phyloP scores from a whole-genome alignment of 2,888 invertebrate genomes.

The Pyrgus malvae region DNA sequence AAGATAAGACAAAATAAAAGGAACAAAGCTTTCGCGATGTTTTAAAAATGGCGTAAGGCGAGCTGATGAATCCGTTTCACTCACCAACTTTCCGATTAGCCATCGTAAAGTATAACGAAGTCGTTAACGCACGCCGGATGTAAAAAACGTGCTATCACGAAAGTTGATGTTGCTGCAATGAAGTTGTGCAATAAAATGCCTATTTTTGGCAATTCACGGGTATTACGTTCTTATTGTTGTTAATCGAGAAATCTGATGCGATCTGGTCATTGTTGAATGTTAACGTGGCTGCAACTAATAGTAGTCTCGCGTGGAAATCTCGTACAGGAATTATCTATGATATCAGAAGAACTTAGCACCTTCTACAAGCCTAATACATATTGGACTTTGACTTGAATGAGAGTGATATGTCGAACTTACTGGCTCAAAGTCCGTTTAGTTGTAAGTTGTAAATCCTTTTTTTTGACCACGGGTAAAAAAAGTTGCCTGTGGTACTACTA shows the following conservation, averaged over 20 bases:
- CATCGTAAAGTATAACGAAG: slow-evolving; percentile 18
- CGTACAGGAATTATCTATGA: no score
- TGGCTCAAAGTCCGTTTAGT: no score
- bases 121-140: background rate
- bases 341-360: no score
- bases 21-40: background rate
- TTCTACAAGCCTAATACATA: no score
- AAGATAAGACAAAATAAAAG: background rate
- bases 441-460: no score
- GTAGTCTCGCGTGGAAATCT: no score
- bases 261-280: slow-evolving; percentile 32
- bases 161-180: background rate
- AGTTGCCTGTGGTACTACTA: no score
- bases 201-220: slow-evolving; percentile 29
- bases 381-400: no score
- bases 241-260: slow-evolving; percentile 34
- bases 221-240: slow-evolving; percentile 33
- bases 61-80: slow-evolving; percentile 7
- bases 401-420: no score
- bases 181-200: slow-evolving; percentile 24
- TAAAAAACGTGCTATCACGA: slow-evolving; percentile 8
- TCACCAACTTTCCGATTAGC: slow-evolving; percentile 16
- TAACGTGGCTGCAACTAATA: slow-evolving; percentile 39
- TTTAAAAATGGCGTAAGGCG: background rate
- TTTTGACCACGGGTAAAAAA: no score